Percentiles rank a stretch among this genome's conserved stretches.
These are phyloP conservation scores for Holacanthella duospinosa DNA, from an alignment of 2,888 invertebrate genomes.

Conservation along the genomic window DNA sequence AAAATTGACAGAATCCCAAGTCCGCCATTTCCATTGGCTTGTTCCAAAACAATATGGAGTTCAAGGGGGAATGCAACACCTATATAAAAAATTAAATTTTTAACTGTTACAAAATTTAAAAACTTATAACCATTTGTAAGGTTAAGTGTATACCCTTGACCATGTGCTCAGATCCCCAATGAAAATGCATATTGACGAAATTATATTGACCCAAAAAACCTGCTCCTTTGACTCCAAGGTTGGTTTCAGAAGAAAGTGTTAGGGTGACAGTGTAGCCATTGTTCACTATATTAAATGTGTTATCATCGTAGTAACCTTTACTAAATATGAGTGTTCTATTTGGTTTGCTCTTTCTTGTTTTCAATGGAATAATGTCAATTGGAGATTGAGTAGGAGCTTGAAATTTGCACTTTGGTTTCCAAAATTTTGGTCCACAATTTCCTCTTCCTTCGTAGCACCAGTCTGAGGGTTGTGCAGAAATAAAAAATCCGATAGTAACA, in stretches of 20 bases:
- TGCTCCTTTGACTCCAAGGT: not conserved
- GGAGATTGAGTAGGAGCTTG: slow-evolving; percentile 5
- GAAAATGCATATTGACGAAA: slow-evolving; percentile 7
- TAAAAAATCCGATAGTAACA: too few relatives aligned
- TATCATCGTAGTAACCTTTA: not conserved
- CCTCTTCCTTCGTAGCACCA: slow-evolving; percentile 4
- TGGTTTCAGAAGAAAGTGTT: not conserved
- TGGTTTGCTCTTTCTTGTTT: not conserved
- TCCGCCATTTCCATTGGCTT: not conserved
- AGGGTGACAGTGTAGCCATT: slow-evolving; percentile 3
- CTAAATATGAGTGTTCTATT: not conserved
- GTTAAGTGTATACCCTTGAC: slow-evolving; percentile 4
- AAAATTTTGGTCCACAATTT: not conserved
- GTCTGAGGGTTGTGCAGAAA: too few relatives aligned
- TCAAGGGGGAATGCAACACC: not conserved
- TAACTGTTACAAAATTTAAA: too few relatives aligned
- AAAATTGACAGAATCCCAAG: not conserved
- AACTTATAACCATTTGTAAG: too few relatives aligned
- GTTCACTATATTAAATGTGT: not conserved
- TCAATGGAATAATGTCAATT: not conserved
- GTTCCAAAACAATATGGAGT: slow-evolving; percentile 5
- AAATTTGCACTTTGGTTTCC: not conserved
- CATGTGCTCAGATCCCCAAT: slow-evolving; percentile 9
- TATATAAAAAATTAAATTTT: too few relatives aligned
- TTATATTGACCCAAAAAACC: not conserved